phyloP scores from a whole-genome alignment of 2,113 vertebrate species.

The Lagopus muta region DNA sequence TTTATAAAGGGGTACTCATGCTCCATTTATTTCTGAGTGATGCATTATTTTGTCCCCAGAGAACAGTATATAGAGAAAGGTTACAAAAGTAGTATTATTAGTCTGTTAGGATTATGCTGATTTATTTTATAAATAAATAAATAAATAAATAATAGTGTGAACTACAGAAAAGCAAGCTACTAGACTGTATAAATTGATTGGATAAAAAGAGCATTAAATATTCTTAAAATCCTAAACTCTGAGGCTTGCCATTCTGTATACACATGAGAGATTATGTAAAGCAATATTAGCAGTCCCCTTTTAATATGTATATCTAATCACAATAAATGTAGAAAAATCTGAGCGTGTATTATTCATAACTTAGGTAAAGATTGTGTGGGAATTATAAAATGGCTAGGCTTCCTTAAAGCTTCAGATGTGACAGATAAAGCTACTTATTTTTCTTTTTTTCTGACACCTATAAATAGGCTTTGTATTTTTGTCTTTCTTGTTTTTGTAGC shows the following conservation, averaged over 20 bases:
- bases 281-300: constrained; percentile 46
- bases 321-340: constrained; percentile 54
- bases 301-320: constrained; percentile 65
- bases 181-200: constrained; percentile 67
- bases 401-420: constrained; percentile 48
- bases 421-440: neutral
- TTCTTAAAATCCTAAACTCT: constrained; percentile 66
- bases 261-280: constrained; percentile 70
- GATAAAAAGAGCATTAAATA: constrained; percentile 65
- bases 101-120: neutral
- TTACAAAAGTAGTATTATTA: constrained; percentile 30
- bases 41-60: constrained; percentile 34
- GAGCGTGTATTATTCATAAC: constrained; percentile 56
- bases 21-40: constrained; percentile 51
- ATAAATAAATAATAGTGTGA: neutral
- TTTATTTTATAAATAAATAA: neutral
- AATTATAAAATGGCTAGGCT: constrained; percentile 36
- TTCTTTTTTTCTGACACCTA: neutral
- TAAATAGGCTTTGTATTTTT: neutral
- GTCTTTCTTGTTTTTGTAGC: neutral
- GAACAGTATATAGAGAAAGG: constrained; percentile 33
- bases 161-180: constrained; percentile 21
- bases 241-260: constrained; percentile 65
- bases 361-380: constrained; percentile 50
- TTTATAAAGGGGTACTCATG: constrained; percentile 34